Evolutionary conservation across 2,888 invertebrate genomes (phyloP), one percentile per base, ranked within the genome.

Genomic region (Ephialtes manifestator): DNA sequence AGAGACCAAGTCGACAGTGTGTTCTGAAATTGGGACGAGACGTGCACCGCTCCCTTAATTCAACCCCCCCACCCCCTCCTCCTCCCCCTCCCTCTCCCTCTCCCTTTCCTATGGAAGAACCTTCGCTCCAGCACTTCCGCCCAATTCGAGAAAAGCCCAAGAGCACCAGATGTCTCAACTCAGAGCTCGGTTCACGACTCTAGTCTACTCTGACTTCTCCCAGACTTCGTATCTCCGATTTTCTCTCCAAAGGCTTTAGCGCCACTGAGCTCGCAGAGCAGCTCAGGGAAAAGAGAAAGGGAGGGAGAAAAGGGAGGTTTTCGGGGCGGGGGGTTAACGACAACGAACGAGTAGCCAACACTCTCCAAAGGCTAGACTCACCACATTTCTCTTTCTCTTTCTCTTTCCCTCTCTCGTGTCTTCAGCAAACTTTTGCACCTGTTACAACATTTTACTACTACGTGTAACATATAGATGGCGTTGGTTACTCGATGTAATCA

Each of bases 121-220:
- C 18, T 74, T 39, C 72, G 55, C 46, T 83, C 65, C n/a, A 24
- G 18, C 39, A 28, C 58, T 71, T 51, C 70, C 70, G 60, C 84
- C 70, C 82, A 84, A 77, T 86, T 82, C 79, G 67, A 80, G 82
- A 82, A 81, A 78, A 86, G 79, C 81, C 60, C 81, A 67, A 70
- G 70, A 86, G 80, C 75, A 58, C 79, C 79, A 86, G 82, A 86
- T 84, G 84, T 82, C 86, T 80, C 79, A 76, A 82, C 84, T 78
- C 74, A 58, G 75, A 79, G 60, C 71, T 81, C 67, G 20, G 39
- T 43, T 79, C 79, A 46, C 60, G 31, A 28, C 48, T 48, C 60
- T 77, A 78, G 78, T 78, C 68, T 46, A 78, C 81, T 63, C 77
- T 70, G 81, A 81, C 83, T 83, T 80, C 77, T 80, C 74, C 51